Percentiles rank a stretch among this genome's conserved stretches.
These are phyloP conservation scores for Ectemnius cavifrons DNA, from an alignment of 2,888 invertebrate genomes.

Conservation along the genomic window DNA sequence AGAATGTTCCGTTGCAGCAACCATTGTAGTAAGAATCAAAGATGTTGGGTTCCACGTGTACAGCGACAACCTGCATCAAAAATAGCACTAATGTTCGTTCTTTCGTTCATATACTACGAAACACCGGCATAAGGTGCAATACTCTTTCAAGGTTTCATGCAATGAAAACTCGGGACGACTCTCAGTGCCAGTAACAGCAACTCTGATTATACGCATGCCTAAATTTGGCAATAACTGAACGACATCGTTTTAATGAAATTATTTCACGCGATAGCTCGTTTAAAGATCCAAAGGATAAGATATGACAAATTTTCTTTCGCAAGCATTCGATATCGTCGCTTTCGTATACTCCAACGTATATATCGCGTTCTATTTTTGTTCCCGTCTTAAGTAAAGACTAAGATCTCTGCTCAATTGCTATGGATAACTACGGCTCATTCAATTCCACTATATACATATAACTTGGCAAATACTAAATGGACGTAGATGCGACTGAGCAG, in stretches of 20 bases:
- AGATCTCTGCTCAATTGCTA: slow-evolving; percentile 30
- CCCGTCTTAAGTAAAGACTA: slow-evolving; percentile 18
- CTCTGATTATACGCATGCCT: too few relatives aligned
- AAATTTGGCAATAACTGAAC: too few relatives aligned
- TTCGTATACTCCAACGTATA: not conserved
- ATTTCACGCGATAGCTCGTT: not conserved
- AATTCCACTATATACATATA: slow-evolving; percentile 4
- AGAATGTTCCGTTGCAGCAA: slow-evolving; percentile 94
- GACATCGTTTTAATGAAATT: too few relatives aligned
- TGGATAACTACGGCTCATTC: slow-evolving; percentile 19
- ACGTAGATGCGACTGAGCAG: slow-evolving; percentile 8
- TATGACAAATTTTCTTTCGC: slow-evolving; percentile 1
- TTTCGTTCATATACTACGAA: slow-evolving; percentile 7
- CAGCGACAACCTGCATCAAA: slow-evolving; percentile 86
- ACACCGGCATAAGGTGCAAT: too few relatives aligned
- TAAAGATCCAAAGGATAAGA: too few relatives aligned
- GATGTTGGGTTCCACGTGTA: slow-evolving; percentile 86
- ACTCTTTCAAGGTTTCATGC: too few relatives aligned
- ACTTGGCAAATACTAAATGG: slow-evolving; percentile 27
- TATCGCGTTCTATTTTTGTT: slow-evolving; percentile 10
- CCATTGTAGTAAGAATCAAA: slow-evolving; percentile 95
- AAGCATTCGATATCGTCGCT: not conserved
- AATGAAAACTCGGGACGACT: too few relatives aligned
- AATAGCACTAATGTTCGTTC: not conserved
- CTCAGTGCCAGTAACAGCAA: too few relatives aligned